A percentile compares a stretch with the other conserved stretches of the same genome.
These are phyloP conservation scores for Tragelaphus strepsiceros DNA, from an alignment of 2,113 vertebrate species.

Conservation along the genomic window DNA sequence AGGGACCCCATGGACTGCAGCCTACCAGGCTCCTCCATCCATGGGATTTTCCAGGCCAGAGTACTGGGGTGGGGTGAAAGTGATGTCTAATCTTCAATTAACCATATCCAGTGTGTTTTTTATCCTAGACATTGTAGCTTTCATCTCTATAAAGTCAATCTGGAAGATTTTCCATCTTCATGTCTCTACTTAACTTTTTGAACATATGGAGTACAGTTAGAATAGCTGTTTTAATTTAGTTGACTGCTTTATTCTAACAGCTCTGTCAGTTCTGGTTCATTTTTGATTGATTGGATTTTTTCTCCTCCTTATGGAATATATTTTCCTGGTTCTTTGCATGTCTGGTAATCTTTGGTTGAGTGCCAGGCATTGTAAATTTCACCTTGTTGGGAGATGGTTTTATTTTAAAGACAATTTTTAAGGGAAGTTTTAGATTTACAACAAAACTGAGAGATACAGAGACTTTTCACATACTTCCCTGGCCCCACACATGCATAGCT, in stretches of 20 bases:
- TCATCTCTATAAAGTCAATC: not conserved
- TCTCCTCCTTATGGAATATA: not conserved
- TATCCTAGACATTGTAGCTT: not conserved
- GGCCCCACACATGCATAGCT: not conserved
- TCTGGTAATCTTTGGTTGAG: not conserved
- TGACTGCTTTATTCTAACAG: not conserved
- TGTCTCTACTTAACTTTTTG: not conserved
- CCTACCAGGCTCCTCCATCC: too few relatives aligned
- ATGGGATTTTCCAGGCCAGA: too few relatives aligned
- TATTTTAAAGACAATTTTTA: not conserved
- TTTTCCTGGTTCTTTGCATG: not conserved
- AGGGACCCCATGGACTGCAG: too few relatives aligned
- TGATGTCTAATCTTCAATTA: not conserved
- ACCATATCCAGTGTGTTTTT: not conserved
- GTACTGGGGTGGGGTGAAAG: too few relatives aligned
- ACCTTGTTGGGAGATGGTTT: not conserved
- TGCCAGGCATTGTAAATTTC: not conserved
- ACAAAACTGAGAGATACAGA: not conserved
- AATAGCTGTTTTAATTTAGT: not conserved
- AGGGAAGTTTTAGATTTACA: not conserved
- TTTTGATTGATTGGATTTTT: not conserved
- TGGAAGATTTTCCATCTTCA: not conserved
- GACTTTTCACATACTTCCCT: not conserved
- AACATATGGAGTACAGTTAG: not conserved
- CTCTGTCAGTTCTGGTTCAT: not conserved